phyloP scores from a whole-genome alignment of 2,113 vertebrate species.

The Phyllostomus hastatus region DNA sequence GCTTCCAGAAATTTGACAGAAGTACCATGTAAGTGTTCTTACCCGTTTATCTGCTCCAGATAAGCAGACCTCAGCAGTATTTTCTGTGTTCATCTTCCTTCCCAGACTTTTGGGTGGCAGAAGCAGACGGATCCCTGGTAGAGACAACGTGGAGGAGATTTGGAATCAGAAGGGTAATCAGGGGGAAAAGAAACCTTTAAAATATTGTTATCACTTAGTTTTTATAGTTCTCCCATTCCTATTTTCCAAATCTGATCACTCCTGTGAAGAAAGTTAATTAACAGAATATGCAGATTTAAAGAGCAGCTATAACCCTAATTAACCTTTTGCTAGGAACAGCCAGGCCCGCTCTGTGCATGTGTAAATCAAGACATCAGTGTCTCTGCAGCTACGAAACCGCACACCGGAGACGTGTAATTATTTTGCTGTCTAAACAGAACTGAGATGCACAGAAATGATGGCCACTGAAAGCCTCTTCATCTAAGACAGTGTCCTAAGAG shows the following conservation, averaged over 20 bases:
- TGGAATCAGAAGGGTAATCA: not conserved
- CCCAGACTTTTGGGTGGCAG: not conserved
- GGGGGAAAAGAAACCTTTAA: not conserved
- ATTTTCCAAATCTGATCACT: slow-evolving; percentile 42
- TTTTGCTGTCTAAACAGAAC: slow-evolving; percentile 12
- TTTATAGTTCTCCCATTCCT: not conserved
- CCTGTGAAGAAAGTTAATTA: slow-evolving; percentile 42
- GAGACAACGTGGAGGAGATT: not conserved
- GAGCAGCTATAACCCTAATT: slow-evolving; percentile 44
- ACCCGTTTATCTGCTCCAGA: not conserved
- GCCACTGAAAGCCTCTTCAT: not conserved
- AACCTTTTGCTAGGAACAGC: slow-evolving; percentile 28
- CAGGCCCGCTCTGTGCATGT: not conserved
- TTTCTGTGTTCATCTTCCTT: not conserved
- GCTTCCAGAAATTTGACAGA: not conserved
- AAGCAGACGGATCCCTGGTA: not conserved
- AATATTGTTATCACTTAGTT: not conserved
- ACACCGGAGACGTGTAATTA: slow-evolving; percentile 32
- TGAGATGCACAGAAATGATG: not conserved
- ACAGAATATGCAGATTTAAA: slow-evolving; percentile 54
- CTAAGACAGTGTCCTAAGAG: not conserved
- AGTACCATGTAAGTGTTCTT: not conserved
- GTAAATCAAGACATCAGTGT: slow-evolving; percentile 46
- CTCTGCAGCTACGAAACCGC: not conserved
- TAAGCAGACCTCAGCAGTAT: not conserved